phyloP scores from a whole-genome alignment of 2,113 vertebrate genomes.

The human (Homo sapiens) region DNA sequence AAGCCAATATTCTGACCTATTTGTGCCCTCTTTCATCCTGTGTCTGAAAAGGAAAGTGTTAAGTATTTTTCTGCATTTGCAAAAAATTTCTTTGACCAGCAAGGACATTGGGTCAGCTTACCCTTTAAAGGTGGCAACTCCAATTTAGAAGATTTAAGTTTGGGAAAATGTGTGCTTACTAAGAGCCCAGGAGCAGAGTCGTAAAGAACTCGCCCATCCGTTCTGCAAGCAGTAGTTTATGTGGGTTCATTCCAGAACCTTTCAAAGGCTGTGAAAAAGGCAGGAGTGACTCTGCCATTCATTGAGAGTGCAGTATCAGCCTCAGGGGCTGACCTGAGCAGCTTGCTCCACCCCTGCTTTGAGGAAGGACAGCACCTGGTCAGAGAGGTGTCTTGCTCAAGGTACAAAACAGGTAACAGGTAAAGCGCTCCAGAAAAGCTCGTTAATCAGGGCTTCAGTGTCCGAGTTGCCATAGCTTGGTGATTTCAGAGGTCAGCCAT shows the following conservation, averaged over 20 bases:
- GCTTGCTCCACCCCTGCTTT: not conserved
- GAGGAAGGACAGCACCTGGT: not conserved
- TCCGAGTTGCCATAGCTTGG: not conserved
- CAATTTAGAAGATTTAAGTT: slow-evolving; percentile 74
- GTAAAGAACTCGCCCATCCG: not conserved
- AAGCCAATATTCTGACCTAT: not conserved
- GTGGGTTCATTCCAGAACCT: slow-evolving; percentile 3
- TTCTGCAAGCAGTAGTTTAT: not conserved
- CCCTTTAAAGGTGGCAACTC: slow-evolving; percentile 67
- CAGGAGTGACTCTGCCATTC: not conserved
- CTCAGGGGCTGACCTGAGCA: not conserved
- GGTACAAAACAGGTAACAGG: not conserved
- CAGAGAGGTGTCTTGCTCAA: not conserved
- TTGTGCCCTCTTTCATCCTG: not conserved
- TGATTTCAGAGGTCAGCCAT: not conserved
- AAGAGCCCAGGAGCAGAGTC: not conserved
- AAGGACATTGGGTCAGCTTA: slow-evolving; percentile 69
- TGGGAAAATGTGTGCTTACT: slow-evolving; percentile 30
- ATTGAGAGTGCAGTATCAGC: accelerated
- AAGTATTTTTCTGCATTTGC: slow-evolving; percentile 27
- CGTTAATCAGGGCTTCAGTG: not conserved
- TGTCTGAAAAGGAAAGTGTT: slow-evolving; percentile 46
- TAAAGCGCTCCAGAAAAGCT: not conserved
- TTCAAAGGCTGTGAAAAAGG: not conserved
- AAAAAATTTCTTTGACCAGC: slow-evolving; percentile 34